Percentiles rank a stretch among this genome's conserved stretches.
These are phyloP conservation scores for Orussus abietinus DNA, from an alignment of 1,140 invertebrate species.

Conservation along the genomic window DNA sequence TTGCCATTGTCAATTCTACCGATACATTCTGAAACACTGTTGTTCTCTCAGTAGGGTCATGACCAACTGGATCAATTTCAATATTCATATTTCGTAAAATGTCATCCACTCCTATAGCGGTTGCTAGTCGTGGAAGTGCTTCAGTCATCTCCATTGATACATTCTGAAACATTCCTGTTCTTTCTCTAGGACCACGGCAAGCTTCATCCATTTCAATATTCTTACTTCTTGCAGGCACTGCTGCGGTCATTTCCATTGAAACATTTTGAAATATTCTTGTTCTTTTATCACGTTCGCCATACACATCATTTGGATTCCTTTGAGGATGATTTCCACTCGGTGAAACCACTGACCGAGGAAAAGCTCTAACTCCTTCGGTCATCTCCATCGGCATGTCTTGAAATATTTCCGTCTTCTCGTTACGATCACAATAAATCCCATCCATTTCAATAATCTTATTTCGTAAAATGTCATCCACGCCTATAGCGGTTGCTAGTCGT, in stretches of 20 bases:
- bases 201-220: not conserved
- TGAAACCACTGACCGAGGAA: too few relatives aligned
- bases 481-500: conserved; percentile 4
- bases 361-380: conserved; percentile 1
- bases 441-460: conserved; percentile 10
- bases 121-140: conserved; percentile 1
- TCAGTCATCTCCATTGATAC: conserved; percentile 13
- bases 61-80: not conserved
- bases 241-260: conserved; percentile 16
- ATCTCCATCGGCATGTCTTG: conserved; percentile 15
- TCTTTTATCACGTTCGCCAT: too few relatives aligned
- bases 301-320: too few relatives aligned
- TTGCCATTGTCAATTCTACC: conserved; percentile 10
- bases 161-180: conserved; percentile 6
- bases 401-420: conserved; percentile 10
- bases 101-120: too few relatives aligned
- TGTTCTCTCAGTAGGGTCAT: conserved; percentile 1
- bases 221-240: not conserved
- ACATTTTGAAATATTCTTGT: conserved; percentile 4
- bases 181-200: conserved; percentile 1
- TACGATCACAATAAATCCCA: conserved; percentile 13
- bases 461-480: conserved; percentile 3
- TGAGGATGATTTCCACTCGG: too few relatives aligned
- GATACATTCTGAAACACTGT: conserved; percentile 6
- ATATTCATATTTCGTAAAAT: not conserved